Conservation (phyloP, 2,113 vertebrate species). For the Thermophis baileyi region DNA sequence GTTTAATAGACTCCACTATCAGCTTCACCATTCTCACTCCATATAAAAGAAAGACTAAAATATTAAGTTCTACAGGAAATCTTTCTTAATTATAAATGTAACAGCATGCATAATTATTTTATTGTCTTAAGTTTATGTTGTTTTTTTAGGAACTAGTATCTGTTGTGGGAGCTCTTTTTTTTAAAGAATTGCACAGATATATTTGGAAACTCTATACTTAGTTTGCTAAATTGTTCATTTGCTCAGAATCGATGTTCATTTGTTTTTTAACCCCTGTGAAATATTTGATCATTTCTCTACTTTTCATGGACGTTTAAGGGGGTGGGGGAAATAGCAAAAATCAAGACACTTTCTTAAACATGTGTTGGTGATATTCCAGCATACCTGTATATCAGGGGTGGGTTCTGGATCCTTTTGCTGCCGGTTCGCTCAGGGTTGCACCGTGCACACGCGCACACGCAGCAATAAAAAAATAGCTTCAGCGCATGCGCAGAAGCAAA, state of each 20-base stretch:
- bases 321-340: not conserved
- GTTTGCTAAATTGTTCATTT: not conserved
- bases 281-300: not conserved
- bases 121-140: not conserved
- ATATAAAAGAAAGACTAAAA: not conserved
- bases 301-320: not conserved
- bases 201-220: not conserved
- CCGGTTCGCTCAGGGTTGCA: too few relatives aligned
- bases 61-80: conserved; percentile 4
- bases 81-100: not conserved
- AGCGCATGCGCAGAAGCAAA: too few relatives aligned
- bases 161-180: not conserved
- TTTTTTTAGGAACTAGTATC: not conserved
- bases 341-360: not conserved
- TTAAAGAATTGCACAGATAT: not conserved
- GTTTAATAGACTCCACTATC: not conserved
- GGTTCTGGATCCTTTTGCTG: too few relatives aligned
- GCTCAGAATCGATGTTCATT: not conserved
- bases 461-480: too few relatives aligned
- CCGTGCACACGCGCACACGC: too few relatives aligned
- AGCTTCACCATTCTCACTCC: not conserved
- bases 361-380: not conserved
- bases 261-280: not conserved
- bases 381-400: not conserved
- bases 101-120: not conserved